These are phyloP conservation scores for Baryphthengus martii DNA, from an alignment of 2,113 vertebrate species.

Conservation along the genomic window DNA sequence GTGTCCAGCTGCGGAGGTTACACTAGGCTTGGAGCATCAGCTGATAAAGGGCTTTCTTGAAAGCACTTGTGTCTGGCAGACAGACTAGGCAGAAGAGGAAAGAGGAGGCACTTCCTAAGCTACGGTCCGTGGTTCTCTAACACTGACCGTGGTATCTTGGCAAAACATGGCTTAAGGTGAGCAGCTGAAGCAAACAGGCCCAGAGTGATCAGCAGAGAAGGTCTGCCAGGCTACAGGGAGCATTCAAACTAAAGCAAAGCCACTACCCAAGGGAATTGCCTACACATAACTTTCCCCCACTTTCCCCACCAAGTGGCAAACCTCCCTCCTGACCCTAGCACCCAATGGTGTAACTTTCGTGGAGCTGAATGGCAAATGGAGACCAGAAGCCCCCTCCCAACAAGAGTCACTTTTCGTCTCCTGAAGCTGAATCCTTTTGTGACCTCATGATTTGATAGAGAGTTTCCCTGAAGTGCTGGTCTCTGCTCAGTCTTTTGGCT, in stretches of 20 bases:
- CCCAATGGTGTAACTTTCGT: not conserved
- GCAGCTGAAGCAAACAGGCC: constrained; percentile 4
- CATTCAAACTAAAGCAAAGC: constrained; percentile 23
- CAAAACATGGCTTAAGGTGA: not conserved
- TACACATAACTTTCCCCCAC: not conserved
- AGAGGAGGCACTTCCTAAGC: constrained; percentile 13
- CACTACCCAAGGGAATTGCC: not conserved
- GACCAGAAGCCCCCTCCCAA: not conserved
- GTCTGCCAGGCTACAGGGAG: not conserved
- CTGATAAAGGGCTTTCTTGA: not conserved
- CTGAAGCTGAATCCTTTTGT: constrained; percentile 68
- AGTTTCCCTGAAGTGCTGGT: constrained; percentile 87
- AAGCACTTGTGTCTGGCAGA: not conserved
- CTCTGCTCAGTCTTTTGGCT: constrained; percentile 82
- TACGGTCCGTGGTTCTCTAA: not conserved
- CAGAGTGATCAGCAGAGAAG: not conserved
- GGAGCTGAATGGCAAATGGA: not conserved
- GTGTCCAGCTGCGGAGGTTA: not conserved
- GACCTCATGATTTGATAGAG: constrained; percentile 85
- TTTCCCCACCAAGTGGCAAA: not conserved
- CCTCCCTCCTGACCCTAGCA: not conserved
- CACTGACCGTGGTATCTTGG: not conserved
- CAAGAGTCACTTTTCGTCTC: constrained; percentile 67
- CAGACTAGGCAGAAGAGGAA: not conserved
- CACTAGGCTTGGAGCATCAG: not conserved